These are phyloP conservation scores for Asarcornis scutulata DNA, from an alignment of 2,113 vertebrate genomes.

Conservation along the genomic window DNA sequence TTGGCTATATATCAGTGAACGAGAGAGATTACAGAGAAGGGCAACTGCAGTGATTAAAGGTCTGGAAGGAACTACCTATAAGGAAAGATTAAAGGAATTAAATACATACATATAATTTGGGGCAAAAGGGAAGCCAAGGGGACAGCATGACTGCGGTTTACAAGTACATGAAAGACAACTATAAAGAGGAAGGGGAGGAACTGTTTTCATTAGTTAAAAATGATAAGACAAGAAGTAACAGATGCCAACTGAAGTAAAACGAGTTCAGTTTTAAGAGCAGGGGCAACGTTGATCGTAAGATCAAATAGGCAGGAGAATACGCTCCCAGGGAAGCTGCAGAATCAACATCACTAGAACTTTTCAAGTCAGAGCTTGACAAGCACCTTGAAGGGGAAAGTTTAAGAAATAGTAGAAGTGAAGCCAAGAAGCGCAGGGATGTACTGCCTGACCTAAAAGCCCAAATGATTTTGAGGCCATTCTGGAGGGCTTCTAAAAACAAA, in stretches of 20 bases:
- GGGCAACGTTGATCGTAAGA: background rate
- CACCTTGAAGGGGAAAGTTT: conserved; percentile 5
- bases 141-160: background rate
- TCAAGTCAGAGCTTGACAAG: background rate
- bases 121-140: conserved; percentile 3
- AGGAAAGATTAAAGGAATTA: conserved; percentile 58
- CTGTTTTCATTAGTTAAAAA: conserved; percentile 26
- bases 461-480: background rate
- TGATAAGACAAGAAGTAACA: conserved; percentile 45
- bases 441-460: background rate
- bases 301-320: background rate
- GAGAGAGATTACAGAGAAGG: conserved; percentile 2
- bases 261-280: background rate
- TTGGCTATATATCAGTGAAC: background rate
- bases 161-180: conserved; percentile 32
- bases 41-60: conserved; percentile 33
- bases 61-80: conserved; percentile 30
- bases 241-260: background rate
- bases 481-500: background rate
- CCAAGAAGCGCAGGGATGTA: background rate
- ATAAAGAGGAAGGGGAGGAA: conserved; percentile 20
- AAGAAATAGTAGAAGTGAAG: background rate
- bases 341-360: background rate
- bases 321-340: conserved; percentile 3
- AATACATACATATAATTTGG: conserved; percentile 19